Conservation (phyloP, 2,113 vertebrate genomes). For the Semicossyphus pulcher region DNA sequence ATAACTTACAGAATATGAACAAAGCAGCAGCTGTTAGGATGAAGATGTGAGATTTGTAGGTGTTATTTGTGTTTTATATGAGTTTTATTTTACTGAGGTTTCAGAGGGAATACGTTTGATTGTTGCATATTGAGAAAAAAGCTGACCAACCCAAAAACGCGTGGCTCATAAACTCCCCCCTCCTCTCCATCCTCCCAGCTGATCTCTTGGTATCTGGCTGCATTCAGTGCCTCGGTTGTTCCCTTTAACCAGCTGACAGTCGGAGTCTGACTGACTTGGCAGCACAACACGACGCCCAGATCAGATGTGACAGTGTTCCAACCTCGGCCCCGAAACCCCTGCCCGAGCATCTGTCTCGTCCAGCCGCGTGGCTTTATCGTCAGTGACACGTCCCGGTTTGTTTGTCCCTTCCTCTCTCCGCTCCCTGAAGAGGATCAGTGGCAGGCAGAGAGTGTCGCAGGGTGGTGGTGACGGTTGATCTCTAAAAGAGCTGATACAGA, state of each 20-base stretch:
- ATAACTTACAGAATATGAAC: not conserved
- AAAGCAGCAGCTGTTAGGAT: not conserved
- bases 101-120: no score
- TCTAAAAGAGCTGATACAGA: slow-evolving; percentile 29
- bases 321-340: slow-evolving; percentile 26
- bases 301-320: slow-evolving; percentile 62
- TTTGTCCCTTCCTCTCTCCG: slow-evolving; percentile 35
- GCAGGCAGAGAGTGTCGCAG: slow-evolving; percentile 15
- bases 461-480: not conserved
- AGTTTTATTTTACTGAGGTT: no score
- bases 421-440: slow-evolving; percentile 28
- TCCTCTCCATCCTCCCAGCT: not conserved
- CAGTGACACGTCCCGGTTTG: slow-evolving; percentile 43
- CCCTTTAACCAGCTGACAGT: slow-evolving; percentile 13
- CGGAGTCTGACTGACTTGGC: slow-evolving; percentile 43
- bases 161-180: not conserved
- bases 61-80: no score
- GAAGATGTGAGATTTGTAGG: not conserved
- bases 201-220: not conserved
- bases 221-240: not conserved
- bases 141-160: not conserved
- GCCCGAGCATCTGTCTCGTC: slow-evolving; percentile 50
- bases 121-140: no score
- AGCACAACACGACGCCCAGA: slow-evolving; percentile 9
- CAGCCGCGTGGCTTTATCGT: slow-evolving; percentile 16